phyloP scores from a whole-genome alignment of 2,113 vertebrate genomes.

The Acinonyx jubatus region DNA sequence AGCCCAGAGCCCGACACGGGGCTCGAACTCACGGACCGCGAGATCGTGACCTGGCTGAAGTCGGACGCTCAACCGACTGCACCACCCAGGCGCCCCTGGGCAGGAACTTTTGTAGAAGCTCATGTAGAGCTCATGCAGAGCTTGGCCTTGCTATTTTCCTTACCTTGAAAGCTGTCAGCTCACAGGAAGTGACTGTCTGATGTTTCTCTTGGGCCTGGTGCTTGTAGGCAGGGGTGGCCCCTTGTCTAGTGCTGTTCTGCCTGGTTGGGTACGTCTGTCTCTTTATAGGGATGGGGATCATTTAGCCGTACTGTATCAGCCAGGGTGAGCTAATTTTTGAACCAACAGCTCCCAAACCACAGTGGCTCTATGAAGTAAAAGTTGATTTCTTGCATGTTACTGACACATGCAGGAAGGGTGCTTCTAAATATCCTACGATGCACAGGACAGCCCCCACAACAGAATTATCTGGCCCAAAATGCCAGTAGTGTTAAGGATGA shows the following conservation, averaged over 20 bases:
- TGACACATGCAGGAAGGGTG: not conserved
- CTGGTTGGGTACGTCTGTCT: not conserved
- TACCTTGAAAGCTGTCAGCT: not conserved
- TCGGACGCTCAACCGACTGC: too few relatives aligned
- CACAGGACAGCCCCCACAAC: not conserved
- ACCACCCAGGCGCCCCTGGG: not conserved
- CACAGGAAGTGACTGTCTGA: not conserved
- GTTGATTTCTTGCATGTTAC: not conserved
- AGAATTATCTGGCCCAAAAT: not conserved
- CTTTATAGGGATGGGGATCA: not conserved
- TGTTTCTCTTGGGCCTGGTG: not conserved
- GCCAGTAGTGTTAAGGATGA: not conserved
- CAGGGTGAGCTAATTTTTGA: constrained; percentile 17
- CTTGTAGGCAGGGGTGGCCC: not conserved
- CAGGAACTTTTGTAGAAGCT: not conserved
- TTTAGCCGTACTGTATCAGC: not conserved
- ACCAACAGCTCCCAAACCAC: not conserved
- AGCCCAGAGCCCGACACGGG: too few relatives aligned
- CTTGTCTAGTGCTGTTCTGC: not conserved
- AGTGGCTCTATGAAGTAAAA: not conserved
- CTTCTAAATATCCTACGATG: not conserved
- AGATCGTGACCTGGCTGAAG: too few relatives aligned
- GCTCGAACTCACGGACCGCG: too few relatives aligned
- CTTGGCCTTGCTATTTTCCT: not conserved
- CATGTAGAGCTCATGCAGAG: not conserved